Base-by-base conservation (phyloP, 2,113 vertebrate genomes). In the Xiphias gladius region DNA sequence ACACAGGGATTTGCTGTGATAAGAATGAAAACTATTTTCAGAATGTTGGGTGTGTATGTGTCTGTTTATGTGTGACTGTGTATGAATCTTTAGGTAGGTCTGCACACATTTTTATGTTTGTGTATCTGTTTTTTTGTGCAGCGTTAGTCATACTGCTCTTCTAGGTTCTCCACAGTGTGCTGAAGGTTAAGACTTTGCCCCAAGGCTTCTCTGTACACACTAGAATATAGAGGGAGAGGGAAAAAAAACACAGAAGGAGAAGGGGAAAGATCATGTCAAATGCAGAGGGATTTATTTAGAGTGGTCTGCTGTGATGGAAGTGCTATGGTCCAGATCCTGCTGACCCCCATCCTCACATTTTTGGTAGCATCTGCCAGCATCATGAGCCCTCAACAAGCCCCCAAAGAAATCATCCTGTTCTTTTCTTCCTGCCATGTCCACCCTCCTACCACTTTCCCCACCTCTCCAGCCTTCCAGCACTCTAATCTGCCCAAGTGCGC, bases 1-100 rank as follows among this genome's bases (percentile, higher is more conserved):
- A 90, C 91, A 89, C 82, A 48, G 78, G 88, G 88, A 91, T 93
- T 91, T 88, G 67, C 75, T 88, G 83, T 88, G 88, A 92, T 91
- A 84, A 87, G 85, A 92, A 88, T 91, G 65, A 82, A 80, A 86
- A 88, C 68, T 81, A 83, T 87, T 90, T 90, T 65, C 76, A 75
- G 76, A 83, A 43, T 43, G 17, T 2, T 68, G 68, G 16, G 68
- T 76, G 26, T 43, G 54, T 30, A 12, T 65, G 20, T 28, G 5
- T 64, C 58, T 37, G 39, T 48, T 5, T 43, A 5, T 35, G 35
- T 43, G 41, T 55, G 28, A 8, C 12, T 14, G 32, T 76, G 72
- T 28, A 2, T 30, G 46, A 76, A 77, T 83, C 67, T 86, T 54
- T 57, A 84, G 80, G 57, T 79, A 26, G 24, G 64, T 72, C 50